Conservation (phyloP, 2,888 invertebrate species). For the Eilema griseolum region DNA sequence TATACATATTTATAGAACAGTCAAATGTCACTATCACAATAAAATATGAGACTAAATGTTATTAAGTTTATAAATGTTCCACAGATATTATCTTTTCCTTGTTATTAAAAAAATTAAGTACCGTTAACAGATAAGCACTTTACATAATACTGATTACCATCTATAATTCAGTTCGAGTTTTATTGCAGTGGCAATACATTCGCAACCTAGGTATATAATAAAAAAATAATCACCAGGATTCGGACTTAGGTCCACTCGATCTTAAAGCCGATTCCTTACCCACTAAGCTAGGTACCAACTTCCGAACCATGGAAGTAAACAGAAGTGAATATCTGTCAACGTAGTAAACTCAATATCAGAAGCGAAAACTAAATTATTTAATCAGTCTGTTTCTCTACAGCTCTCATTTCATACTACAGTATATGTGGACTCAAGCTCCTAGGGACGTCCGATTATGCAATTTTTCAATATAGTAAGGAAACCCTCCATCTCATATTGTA, state of each 20-base stretch:
- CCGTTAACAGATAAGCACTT: background rate
- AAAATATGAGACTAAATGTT: background rate
- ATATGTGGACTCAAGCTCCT: constrained; percentile 12
- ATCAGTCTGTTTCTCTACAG: background rate
- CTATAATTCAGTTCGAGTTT: background rate
- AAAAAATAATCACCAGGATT: too few species aligned
- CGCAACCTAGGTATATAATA: too few species aligned
- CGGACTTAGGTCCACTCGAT: too few species aligned
- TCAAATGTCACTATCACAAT: background rate
- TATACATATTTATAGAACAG: background rate
- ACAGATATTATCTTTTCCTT: background rate
- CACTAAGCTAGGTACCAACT: too few species aligned
- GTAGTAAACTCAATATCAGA: background rate
- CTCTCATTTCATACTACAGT: background rate
- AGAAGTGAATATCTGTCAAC: background rate
- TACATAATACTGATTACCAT: background rate
- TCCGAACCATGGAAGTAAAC: background rate
- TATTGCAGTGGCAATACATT: too few species aligned
- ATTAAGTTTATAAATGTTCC: background rate
- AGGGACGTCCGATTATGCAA: background rate
- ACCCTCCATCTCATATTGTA: background rate
- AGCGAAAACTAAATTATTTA: background rate
- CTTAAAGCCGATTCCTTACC: too few species aligned
- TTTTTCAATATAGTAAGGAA: constrained; percentile 17
- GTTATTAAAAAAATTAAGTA: background rate